phyloP scores from a whole-genome alignment of 2,113 vertebrate species.

The Eretmochelys imbricata region DNA sequence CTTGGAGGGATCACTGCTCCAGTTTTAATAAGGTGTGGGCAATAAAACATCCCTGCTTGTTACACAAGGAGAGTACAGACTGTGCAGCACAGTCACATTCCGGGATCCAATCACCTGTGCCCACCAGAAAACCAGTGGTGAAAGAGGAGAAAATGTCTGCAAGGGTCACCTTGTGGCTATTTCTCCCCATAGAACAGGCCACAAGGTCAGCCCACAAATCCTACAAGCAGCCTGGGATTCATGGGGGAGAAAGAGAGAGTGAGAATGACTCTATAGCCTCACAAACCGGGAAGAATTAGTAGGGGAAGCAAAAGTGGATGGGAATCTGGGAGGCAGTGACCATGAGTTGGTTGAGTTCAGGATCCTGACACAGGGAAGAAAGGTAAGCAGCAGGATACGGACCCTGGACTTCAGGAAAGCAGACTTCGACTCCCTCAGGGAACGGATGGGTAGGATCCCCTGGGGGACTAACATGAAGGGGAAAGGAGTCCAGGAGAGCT shows the following conservation, averaged over 20 bases:
- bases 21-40: background rate
- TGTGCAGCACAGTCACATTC: background rate
- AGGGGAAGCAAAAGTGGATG: too few relatives aligned
- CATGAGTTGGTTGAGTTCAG: too few relatives aligned
- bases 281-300: too few relatives aligned
- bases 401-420: too few relatives aligned
- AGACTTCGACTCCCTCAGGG: too few relatives aligned
- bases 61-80: background rate
- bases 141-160: background rate
- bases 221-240: rapidly evolving
- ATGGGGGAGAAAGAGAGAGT: background rate
- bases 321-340: too few relatives aligned
- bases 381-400: too few relatives aligned
- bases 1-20: background rate
- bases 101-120: background rate
- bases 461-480: too few relatives aligned
- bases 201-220: background rate
- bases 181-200: background rate
- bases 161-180: background rate
- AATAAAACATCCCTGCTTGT: background rate
- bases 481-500: too few relatives aligned
- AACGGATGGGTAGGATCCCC: too few relatives aligned
- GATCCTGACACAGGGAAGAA: too few relatives aligned
- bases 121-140: background rate
- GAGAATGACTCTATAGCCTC: background rate